Evolutionary conservation across 1,140 invertebrate species (phyloP).

Genomic region (Trichonephila clavipes): DNA sequence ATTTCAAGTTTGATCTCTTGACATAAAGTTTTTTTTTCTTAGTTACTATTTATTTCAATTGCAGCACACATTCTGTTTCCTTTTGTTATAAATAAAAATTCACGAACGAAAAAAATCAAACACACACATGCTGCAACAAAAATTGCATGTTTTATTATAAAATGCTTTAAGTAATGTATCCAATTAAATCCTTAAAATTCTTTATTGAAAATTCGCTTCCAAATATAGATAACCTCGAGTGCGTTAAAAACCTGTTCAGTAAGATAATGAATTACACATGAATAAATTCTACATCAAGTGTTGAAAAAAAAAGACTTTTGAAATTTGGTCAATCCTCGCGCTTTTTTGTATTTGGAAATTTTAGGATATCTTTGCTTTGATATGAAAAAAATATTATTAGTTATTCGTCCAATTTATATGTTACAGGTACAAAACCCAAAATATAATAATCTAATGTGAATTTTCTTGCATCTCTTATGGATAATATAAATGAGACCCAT

Average conservation of each 20-base stretch:
- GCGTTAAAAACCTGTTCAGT: conserved; percentile 5
- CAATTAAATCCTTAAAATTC: conserved; percentile 13
- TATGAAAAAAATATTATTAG: neutral
- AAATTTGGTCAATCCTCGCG: neutral
- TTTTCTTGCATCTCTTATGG: neutral
- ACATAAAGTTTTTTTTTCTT: too few relatives aligned
- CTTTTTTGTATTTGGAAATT: neutral
- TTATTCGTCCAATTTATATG: neutral
- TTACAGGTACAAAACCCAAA: neutral
- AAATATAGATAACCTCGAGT: neutral
- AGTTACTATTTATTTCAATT: too few relatives aligned
- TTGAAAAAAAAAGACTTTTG: neutral
- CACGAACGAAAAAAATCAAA: neutral
- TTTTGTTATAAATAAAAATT: neutral
- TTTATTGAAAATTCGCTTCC: neutral
- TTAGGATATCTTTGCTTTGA: neutral
- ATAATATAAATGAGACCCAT: neutral
- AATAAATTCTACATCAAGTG: conserved; percentile 1
- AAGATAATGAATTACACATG: conserved; percentile 27
- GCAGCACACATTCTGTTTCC: neutral
- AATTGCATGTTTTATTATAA: neutral
- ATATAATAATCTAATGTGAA: neutral
- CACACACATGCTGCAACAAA: neutral
- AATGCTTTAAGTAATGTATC: neutral
- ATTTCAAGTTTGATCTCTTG: too few relatives aligned